phyloP scores from a whole-genome alignment of 2,113 vertebrate species.

The Cryptomyrus ogoouensis region DNA sequence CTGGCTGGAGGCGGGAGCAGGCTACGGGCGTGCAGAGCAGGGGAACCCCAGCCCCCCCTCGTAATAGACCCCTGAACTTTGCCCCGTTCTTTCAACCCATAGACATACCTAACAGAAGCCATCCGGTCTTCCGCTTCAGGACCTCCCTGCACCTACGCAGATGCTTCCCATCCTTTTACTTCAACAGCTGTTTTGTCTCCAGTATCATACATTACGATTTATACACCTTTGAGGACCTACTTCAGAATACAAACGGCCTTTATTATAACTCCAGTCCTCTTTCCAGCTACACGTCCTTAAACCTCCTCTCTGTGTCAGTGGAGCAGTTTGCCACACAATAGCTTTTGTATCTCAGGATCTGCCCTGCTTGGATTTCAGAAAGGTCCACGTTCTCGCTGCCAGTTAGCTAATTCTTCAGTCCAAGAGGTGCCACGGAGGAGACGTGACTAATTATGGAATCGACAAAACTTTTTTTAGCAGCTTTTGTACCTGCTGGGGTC shows the following conservation, averaged over 20 bases:
- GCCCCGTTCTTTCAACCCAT: background rate
- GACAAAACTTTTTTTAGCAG: background rate
- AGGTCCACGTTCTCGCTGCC: background rate
- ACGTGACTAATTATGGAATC: background rate
- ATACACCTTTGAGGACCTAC: background rate
- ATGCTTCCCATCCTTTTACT: background rate
- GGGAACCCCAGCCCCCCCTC: background rate
- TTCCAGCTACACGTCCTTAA: background rate
- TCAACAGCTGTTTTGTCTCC: background rate
- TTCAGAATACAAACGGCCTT: background rate
- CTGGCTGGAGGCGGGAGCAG: background rate
- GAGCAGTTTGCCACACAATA: background rate
- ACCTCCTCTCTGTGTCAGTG: background rate
- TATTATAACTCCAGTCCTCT: background rate
- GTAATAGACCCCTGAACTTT: background rate
- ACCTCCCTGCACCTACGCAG: background rate
- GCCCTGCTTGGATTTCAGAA: background rate
- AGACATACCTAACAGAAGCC: slow-evolving; percentile 6
- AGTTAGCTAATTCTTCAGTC: background rate
- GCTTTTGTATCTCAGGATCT: background rate
- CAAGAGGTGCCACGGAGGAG: background rate
- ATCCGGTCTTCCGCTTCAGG: background rate
- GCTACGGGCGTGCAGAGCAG: background rate
- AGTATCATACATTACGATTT: background rate
- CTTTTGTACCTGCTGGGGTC: background rate